phyloP scores from a whole-genome alignment of 2,113 vertebrate species.

The Urocitellus parryii region DNA sequence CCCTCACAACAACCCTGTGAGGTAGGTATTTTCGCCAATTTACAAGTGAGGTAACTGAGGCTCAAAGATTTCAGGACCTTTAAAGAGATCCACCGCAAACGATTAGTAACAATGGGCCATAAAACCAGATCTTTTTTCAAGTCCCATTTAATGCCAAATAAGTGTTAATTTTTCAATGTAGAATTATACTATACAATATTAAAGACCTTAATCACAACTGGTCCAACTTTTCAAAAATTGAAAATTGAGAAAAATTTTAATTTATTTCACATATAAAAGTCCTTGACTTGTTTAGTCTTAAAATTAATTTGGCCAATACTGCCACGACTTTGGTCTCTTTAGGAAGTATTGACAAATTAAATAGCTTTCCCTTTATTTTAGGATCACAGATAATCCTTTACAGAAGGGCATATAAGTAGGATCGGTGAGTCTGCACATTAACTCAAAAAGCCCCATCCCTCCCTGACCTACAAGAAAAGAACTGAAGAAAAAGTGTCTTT shows the following conservation, averaged over 20 bases:
- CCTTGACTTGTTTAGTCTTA: constrained; percentile 30
- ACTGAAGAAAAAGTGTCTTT: background rate
- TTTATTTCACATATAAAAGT: constrained; percentile 52
- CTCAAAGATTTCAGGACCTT: constrained; percentile 74
- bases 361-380: constrained; percentile 60
- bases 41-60: constrained; percentile 79
- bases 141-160: constrained; percentile 47
- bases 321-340: constrained; percentile 43
- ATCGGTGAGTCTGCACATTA: constrained; percentile 30
- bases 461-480: background rate
- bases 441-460: background rate
- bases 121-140: constrained; percentile 55
- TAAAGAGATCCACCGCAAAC: constrained; percentile 64
- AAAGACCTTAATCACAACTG: constrained; percentile 56
- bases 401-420: constrained; percentile 1
- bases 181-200: constrained; percentile 54
- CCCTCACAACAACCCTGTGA: constrained; percentile 85
- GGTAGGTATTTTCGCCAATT: constrained; percentile 75
- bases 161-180: constrained; percentile 64
- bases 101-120: constrained; percentile 9
- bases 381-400: constrained; percentile 15
- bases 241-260: constrained; percentile 55
- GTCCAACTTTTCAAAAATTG: constrained; percentile 56
- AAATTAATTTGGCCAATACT: constrained; percentile 65
- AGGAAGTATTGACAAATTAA: constrained; percentile 27